These are phyloP conservation scores for Goniozus legneri DNA, from an alignment of 1,140 invertebrate species.

Conservation along the genomic window DNA sequence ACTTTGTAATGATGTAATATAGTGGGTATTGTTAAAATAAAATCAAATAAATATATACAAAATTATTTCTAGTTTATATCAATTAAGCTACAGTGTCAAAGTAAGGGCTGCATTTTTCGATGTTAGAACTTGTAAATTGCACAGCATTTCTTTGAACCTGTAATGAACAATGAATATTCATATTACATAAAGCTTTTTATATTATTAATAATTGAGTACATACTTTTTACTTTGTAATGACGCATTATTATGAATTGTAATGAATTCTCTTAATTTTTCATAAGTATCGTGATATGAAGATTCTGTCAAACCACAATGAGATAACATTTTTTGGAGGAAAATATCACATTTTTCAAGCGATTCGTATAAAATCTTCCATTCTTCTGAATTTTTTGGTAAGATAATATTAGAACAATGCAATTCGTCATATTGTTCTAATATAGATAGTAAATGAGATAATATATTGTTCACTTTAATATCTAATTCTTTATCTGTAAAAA, in stretches of 20 bases:
- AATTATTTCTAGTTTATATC: background rate
- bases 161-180: slow-evolving; percentile 9
- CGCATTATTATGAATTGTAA: slow-evolving; percentile 10
- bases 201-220: background rate
- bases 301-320: slow-evolving; percentile 17
- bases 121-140: slow-evolving; percentile 18
- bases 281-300: slow-evolving; percentile 11
- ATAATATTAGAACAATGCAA: slow-evolving; percentile 24
- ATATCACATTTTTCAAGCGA: slow-evolving; percentile 15
- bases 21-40: slow-evolving; percentile 1
- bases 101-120: slow-evolving; percentile 19
- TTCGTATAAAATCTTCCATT: slow-evolving; percentile 14
- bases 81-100: background rate
- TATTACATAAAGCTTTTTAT: background rate
- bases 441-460: slow-evolving; percentile 14
- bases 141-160: slow-evolving; percentile 20
- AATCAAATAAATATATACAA: background rate
- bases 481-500: slow-evolving; percentile 13
- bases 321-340: slow-evolving; percentile 16
- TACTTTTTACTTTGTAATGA: slow-evolving; percentile 21
- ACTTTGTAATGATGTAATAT: too few species aligned
- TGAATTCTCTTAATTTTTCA: slow-evolving; percentile 18
- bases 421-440: slow-evolving; percentile 21
- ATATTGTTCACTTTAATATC: slow-evolving; percentile 9
- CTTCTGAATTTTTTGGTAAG: slow-evolving; percentile 20